Base-by-base conservation (phyloP, 2,797 vertebrate genomes). In the Enteromius treurensis region DNA sequence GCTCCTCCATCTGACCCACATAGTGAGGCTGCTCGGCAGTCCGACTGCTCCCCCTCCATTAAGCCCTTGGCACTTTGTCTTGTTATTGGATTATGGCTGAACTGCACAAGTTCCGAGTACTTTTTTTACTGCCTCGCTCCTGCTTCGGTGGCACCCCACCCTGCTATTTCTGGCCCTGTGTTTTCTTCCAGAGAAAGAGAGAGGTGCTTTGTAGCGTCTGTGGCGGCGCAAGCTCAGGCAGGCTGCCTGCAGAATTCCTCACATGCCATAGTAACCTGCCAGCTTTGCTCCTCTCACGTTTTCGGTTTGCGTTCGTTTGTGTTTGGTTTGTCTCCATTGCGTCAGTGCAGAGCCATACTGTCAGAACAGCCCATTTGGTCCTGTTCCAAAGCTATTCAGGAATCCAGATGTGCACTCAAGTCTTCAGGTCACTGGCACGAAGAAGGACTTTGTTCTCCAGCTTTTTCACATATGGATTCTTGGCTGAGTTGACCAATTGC, bases 191-290 rank as follows among this genome's bases (percentile, higher is more conserved):
- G 79, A 83, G 79, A 79, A n/a, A 82, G 40, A 73, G 74, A 85
- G 71, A 68, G 34, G 58, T 26, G 68, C 78, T 76, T 69, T 90
- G 87, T 67, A 15, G 90, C 37, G 34, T 82, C 73, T 91, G 87
- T 89, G 89, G 90, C 87, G 87, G 88, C 90, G 89, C 94, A 34
- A 90, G 95, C 92, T 92, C 91, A 92, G 94, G 93, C 95, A 94
- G 88, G 89, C 91, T 91, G 90, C 92, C 92, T 86, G 91, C 91
- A 90, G 93, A 87, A 96, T 96, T 95, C 94, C 92, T 94, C 90
- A 86, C 93, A 93, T 95, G 90, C 94, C 93, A 91, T 95, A 95
- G 94, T 96, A 95, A 94, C 94, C 91, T 93, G 93, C 91, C 91
- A 91, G 89, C 90, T 94, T 91, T 88, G 88, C 90, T 94, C 93